Evolutionary conservation across 2,888 invertebrate genomes (phyloP).

Genomic region (Ophonus ardosiacus): DNA sequence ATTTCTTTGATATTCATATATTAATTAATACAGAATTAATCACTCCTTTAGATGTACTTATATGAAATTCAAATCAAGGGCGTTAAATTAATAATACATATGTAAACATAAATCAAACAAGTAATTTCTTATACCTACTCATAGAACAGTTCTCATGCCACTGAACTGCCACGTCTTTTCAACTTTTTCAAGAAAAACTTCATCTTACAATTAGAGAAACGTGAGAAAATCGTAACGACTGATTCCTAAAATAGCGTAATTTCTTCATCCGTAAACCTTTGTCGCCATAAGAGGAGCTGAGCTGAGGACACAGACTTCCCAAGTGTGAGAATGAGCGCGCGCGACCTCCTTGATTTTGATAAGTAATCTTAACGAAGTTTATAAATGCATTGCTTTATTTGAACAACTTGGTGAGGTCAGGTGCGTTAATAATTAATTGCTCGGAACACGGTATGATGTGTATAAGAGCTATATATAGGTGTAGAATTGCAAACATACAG

Average conservation of each 20-base stretch:
- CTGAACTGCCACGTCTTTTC: slow-evolving; percentile 11
- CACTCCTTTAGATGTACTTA: background rate
- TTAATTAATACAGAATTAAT: slow-evolving; percentile 10
- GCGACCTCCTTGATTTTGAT: slow-evolving; percentile 21
- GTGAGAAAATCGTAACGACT: slow-evolving; percentile 17
- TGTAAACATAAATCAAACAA: slow-evolving; percentile 22
- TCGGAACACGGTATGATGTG: background rate
- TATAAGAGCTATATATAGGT: slow-evolving; percentile 45
- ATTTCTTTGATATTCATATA: background rate
- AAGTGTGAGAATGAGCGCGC: slow-evolving; percentile 18
- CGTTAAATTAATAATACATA: slow-evolving; percentile 5
- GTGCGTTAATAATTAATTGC: slow-evolving; percentile 36
- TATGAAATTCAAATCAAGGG: slow-evolving; percentile 30
- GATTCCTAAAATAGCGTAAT: slow-evolving; percentile 23
- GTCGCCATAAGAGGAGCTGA: slow-evolving; percentile 9
- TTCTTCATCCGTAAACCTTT: slow-evolving; percentile 21
- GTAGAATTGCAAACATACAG: slow-evolving; percentile 3
- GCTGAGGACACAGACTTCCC: background rate
- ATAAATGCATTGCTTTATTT: slow-evolving; percentile 29
- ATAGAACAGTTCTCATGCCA: slow-evolving; percentile 15
- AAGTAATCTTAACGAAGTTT: background rate
- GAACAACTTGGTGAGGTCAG: slow-evolving; percentile 28
- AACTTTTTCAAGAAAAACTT: background rate
- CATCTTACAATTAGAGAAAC: slow-evolving; percentile 24
- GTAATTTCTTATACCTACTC: background rate